phyloP scores from a whole-genome alignment of 2,113 vertebrate species.

The Aegotheles bennettii region DNA sequence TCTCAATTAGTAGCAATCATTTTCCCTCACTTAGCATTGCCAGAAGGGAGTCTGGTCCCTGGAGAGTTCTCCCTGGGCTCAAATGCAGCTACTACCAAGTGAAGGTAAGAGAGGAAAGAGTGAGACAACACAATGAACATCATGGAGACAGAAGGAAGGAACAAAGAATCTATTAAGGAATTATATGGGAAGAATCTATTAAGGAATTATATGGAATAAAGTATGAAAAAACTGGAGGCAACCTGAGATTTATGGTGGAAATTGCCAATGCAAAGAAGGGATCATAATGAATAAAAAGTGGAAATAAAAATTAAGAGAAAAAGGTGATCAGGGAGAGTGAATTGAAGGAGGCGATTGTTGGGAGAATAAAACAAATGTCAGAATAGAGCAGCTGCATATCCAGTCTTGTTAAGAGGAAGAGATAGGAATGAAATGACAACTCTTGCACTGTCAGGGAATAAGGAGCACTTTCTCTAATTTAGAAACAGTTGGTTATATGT shows the following conservation, averaged over 20 bases:
- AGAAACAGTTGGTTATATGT: background rate
- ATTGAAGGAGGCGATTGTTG: background rate
- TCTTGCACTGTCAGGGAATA: background rate
- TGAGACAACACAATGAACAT: background rate
- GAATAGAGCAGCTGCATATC: conserved; percentile 1
- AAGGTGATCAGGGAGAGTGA: background rate
- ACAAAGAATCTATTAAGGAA: background rate
- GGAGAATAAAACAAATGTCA: background rate
- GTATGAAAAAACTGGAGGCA: background rate
- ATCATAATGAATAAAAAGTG: background rate
- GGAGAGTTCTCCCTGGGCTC: background rate
- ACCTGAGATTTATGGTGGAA: background rate
- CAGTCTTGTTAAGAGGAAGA: background rate
- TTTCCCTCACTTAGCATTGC: background rate
- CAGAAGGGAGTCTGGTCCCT: background rate
- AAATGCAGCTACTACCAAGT: background rate
- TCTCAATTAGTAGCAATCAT: background rate
- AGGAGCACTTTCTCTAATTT: background rate
- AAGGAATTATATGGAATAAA: background rate
- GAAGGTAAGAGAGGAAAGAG: background rate
- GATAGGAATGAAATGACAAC: background rate
- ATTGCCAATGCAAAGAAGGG: background rate
- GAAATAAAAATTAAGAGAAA: background rate
- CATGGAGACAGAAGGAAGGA: background rate
- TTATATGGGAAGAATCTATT: background rate